A percentile compares a stretch with the other conserved stretches of the same genome.
Conservation (phyloP, 2,113 vertebrate species). For the Petromus typicus region DNA sequence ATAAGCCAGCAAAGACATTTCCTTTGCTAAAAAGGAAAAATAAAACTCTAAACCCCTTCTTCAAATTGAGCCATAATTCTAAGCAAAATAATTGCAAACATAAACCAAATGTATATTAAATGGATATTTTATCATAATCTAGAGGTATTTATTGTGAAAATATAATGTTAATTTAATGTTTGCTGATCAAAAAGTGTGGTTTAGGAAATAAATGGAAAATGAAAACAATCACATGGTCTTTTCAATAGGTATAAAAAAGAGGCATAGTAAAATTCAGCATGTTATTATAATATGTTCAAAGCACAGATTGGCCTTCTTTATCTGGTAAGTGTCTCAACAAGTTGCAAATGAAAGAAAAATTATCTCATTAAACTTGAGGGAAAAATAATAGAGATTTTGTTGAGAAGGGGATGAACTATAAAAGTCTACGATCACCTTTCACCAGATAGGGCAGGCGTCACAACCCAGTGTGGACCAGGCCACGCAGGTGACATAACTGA, state of each 20-base stretch:
- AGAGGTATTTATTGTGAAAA: background rate
- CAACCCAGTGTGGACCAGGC: background rate
- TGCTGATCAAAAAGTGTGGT: background rate
- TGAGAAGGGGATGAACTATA: background rate
- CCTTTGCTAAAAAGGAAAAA: slow-evolving; percentile 16
- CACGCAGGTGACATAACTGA: background rate
- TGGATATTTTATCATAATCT: background rate
- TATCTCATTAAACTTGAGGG: slow-evolving; percentile 2
- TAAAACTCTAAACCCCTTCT: background rate
- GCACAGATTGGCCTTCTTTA: background rate
- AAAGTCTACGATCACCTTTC: background rate
- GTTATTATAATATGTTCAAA: background rate
- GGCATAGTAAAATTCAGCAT: background rate
- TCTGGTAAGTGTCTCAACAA: background rate
- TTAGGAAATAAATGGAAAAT: background rate
- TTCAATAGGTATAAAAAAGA: background rate
- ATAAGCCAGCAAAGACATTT: background rate
- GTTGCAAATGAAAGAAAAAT: slow-evolving; percentile 21
- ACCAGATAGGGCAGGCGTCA: background rate
- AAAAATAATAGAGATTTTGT: slow-evolving; percentile 1
- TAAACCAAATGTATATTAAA: background rate
- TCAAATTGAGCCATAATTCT: slow-evolving; percentile 14
- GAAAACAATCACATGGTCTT: background rate
- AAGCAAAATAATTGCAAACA: slow-evolving; percentile 31
- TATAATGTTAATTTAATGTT: background rate